A percentile compares a stretch with the other conserved stretches of the same genome.
Conservation (phyloP, 1,140 invertebrate genomes). For the Drosophila pruinosa region DNA sequence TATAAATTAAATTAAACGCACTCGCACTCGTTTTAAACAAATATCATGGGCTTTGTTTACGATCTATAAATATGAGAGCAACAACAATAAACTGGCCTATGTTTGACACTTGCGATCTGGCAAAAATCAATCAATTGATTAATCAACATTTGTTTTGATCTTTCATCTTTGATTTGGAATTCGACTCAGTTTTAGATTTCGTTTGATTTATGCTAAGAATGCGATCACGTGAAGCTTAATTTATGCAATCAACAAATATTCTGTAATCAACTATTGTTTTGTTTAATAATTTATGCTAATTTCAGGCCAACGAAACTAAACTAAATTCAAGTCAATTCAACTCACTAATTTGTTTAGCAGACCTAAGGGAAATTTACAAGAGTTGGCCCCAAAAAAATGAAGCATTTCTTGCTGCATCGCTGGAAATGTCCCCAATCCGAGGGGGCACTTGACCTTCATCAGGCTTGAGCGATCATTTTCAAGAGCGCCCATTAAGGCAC, state of each 20-base stretch:
- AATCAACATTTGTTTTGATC: not conserved
- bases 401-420: not conserved
- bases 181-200: too few species aligned
- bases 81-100: conserved; percentile 4
- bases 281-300: conserved; percentile 7
- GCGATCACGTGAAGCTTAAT: conserved; percentile 19
- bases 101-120: not conserved
- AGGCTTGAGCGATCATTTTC: conserved; percentile 18
- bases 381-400: not conserved
- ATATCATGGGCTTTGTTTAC: not conserved
- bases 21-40: conserved; percentile 6
- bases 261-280: conserved; percentile 15
- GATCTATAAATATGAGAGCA: not conserved
- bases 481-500: conserved; percentile 3
- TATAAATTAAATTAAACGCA: conserved; percentile 28
- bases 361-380: not conserved
- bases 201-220: not conserved
- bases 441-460: conserved; percentile 13
- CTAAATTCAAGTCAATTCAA: not conserved
- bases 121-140: conserved; percentile 22
- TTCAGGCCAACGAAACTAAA: not conserved
- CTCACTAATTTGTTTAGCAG: not conserved
- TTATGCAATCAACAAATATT: conserved; percentile 11
- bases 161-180: not conserved
- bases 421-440: not conserved